These are phyloP conservation scores for Harpagifer antarcticus DNA, from an alignment of 2,797 vertebrate genomes.

Conservation along the genomic window DNA sequence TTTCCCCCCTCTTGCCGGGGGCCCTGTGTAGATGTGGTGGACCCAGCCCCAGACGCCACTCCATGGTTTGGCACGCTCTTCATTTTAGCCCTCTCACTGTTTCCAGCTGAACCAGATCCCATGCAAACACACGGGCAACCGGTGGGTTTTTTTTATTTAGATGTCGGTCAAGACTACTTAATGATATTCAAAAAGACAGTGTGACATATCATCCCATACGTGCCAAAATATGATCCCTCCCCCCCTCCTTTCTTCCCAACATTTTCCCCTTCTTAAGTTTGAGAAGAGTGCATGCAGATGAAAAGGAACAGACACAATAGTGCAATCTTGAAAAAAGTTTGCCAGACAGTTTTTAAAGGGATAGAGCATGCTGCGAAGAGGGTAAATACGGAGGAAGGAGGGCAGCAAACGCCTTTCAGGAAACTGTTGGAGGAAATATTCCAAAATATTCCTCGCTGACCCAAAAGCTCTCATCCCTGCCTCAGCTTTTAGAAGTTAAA, in stretches of 20 bases:
- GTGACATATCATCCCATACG: constrained; percentile 68
- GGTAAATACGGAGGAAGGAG: constrained; percentile 43
- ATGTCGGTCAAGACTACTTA: constrained; percentile 84
- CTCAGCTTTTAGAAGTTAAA: constrained; percentile 79
- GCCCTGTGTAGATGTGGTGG: constrained; percentile 83
- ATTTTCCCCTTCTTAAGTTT: constrained; percentile 57
- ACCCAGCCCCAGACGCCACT: constrained; percentile 83
- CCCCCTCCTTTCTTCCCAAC: constrained; percentile 22
- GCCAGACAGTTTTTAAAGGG: constrained; percentile 49
- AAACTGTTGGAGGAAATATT: constrained; percentile 57
- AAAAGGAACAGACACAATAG: constrained; percentile 74
- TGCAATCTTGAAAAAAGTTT: constrained; percentile 53
- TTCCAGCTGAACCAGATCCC: constrained; percentile 85
- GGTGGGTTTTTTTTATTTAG: constrained; percentile 83
- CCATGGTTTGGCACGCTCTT: constrained; percentile 81
- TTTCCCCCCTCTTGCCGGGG: constrained; percentile 72
- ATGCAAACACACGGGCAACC: constrained; percentile 83
- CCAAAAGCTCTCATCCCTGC: constrained; percentile 72
- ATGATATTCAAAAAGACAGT: constrained; percentile 85
- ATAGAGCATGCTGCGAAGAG: constrained; percentile 47
- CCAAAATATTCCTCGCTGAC: constrained; percentile 71
- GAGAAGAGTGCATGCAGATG: constrained; percentile 54
- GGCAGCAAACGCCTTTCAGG: constrained; percentile 48
- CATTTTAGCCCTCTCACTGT: constrained; percentile 76
- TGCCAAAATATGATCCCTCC: constrained; percentile 68